Base-by-base conservation (phyloP, 2,888 invertebrate species). In the Ophraella communa region DNA sequence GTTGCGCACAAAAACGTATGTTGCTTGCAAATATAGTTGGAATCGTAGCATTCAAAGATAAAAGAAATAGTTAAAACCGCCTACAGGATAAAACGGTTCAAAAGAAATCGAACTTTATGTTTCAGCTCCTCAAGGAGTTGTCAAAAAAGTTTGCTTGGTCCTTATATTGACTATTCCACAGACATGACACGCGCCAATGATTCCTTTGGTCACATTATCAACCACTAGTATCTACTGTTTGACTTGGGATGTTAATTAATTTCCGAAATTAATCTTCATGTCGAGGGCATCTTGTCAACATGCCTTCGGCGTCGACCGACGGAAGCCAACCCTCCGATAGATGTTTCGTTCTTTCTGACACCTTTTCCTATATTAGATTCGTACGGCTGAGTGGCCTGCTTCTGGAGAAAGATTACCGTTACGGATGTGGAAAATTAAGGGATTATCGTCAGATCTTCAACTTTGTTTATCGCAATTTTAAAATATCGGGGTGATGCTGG, bases 251-350 rank as follows among this genome's bases (percentile, higher is more conserved):
- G 51, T 65, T 72, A 71, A 73, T 72, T 73, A 73, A 70, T 70
- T 72, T 67, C 67, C 66, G 70, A 72, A 72, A 71, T 73, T 73
- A 73, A 73, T 73, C 71, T 71, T 73, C 68, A 51, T 20, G 55
- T 47, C 39, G 62, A 35, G 58, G 51, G 35, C 64, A 64, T 65
- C 64, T 62, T 65, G 67, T 67, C 53, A 67, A 67, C 64, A 67
- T 27, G 44, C 56, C 62, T 14, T 30, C 39, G 53, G 56, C 54
- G 62, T 42, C 30, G 52, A 35, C 35, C 24, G 49, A 49, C n/a
- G n/a, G n/a, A n/a, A n/a, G n/a, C n/a, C n/a, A 49, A 14, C 52
- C 53, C 53, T 30, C 10, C 52, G 47, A 42, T 42, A 23, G 11
- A 23, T 27, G 47, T 62, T 55, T 39, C 21, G 54, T 53, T 42